Base-by-base conservation (phyloP, 2,797 vertebrate species). In the Betta splendens region DNA sequence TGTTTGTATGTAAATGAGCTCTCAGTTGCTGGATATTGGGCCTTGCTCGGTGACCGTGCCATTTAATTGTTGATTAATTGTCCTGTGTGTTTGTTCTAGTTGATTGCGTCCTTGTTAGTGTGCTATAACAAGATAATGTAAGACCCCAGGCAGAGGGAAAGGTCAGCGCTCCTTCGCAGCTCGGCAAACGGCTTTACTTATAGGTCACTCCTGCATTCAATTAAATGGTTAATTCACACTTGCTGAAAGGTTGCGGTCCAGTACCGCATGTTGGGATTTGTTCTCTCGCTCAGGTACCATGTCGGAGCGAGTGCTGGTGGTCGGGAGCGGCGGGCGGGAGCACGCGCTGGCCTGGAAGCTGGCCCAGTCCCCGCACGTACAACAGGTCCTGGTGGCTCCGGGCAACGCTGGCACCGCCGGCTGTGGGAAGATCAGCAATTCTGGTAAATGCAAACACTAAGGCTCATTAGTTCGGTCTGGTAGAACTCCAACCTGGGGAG, bases 311-410 rank as follows among this genome's bases (percentile, higher is more conserved):
- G 93, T 98, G 61, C 91, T 99, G 83, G 91, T 99, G 48, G 89
- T 99, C 1, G 97, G 97, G 54, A 79, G 84, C 0, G 96, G 97
- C 0, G 97, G 94, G 3, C 92, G 97, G 55, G 97, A 99, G 50
- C 97, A 99, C 1, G 85, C 92, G 0, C 78, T 99, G 73, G 95
- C 96, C 16, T 98, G 96, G 96, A 99, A 97, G 68, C 53, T 99
- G 84, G 94, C 96, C 8, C 96, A 96, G 84, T 98, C 97, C 0
- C 77, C 84, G 0, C 94, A 84, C 1, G 58, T 98, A 31, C 92
- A 93, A 69, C 92, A 95, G 9, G 94, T 99, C 7, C 87, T 94
- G 60, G 95, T 98, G 13, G 94, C 96, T 3, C 97, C 96, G 0
- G 97, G 97, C 0, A 99, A 98, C 9, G 97, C 95, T 0, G 97